Conservation (phyloP, 2,113 vertebrate genomes). For the Cygnus atratus region DNA sequence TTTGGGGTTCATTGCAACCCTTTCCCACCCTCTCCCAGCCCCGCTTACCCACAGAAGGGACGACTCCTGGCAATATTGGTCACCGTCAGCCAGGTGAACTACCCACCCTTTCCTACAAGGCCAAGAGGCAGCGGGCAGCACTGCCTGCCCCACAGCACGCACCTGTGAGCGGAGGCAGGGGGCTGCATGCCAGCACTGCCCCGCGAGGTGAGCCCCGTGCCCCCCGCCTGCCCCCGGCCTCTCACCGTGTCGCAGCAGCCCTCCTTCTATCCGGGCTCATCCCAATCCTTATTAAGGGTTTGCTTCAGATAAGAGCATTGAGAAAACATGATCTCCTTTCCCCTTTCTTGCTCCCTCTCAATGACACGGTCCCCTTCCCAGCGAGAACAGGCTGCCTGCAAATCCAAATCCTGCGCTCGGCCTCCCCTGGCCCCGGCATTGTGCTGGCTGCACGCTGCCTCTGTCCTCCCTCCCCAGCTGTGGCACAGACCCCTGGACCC, state of each 20-base stretch:
- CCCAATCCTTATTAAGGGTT: slow-evolving; percentile 65
- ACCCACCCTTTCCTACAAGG: neutral
- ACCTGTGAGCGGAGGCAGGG: accelerated
- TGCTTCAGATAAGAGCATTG: slow-evolving; percentile 57
- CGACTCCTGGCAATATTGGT: neutral
- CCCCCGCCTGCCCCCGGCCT: neutral
- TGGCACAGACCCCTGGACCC: neutral
- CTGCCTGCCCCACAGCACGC: accelerated
- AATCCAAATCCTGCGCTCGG: neutral
- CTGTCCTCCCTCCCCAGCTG: neutral
- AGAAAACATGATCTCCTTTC: slow-evolving; percentile 64
- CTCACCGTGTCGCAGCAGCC: neutral
- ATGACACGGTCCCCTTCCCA: slow-evolving; percentile 19
- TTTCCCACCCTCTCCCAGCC: neutral
- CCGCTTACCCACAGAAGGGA: accelerated
- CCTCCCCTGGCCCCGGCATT: accelerated
- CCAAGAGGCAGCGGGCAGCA: accelerated
- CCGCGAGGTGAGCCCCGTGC: accelerated
- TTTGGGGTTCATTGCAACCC: neutral
- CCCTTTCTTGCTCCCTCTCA: slow-evolving; percentile 36
- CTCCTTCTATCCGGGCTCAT: slow-evolving; percentile 23
- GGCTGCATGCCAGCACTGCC: neutral
- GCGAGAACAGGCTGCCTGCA: accelerated
- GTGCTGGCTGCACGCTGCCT: accelerated
- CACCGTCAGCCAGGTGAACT: neutral